Evolutionary conservation across 2,888 invertebrate genomes (phyloP).

Genomic region (Ceratothoa steindachneri): DNA sequence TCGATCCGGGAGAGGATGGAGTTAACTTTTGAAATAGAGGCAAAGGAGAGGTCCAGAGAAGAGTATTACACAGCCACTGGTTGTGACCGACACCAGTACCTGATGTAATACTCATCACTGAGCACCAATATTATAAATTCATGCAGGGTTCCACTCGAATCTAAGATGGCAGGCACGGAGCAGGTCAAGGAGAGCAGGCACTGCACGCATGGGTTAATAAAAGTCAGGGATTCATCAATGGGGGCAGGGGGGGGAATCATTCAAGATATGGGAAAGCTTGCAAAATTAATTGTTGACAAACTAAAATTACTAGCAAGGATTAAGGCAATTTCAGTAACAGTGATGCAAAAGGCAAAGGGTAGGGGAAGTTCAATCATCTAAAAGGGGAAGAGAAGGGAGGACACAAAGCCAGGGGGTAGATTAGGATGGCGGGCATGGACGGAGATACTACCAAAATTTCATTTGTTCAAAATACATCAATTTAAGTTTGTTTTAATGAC

Average conservation of each 20-base stretch:
- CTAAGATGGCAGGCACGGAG: not conserved
- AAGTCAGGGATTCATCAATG: too few species aligned
- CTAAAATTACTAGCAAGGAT: not conserved
- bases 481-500: too few species aligned
- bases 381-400: too few species aligned
- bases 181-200: not conserved
- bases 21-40: not conserved
- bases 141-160: conserved; percentile 1
- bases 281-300: not conserved
- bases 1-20: not conserved
- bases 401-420: too few species aligned
- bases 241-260: not conserved
- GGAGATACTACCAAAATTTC: too few species aligned
- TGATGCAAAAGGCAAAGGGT: too few species aligned
- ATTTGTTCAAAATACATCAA: too few species aligned
- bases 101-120: conserved; percentile 97
- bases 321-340: too few species aligned
- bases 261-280: too few species aligned
- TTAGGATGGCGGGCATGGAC: too few species aligned
- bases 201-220: not conserved
- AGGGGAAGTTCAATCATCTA: too few species aligned
- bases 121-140: not conserved
- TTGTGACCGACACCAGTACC: conserved; percentile 71
- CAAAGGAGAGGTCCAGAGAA: conserved; percentile 13
- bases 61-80: conserved; percentile 47